phyloP scores from a whole-genome alignment of 2,888 invertebrate genomes.

The Escarpia spicata region DNA sequence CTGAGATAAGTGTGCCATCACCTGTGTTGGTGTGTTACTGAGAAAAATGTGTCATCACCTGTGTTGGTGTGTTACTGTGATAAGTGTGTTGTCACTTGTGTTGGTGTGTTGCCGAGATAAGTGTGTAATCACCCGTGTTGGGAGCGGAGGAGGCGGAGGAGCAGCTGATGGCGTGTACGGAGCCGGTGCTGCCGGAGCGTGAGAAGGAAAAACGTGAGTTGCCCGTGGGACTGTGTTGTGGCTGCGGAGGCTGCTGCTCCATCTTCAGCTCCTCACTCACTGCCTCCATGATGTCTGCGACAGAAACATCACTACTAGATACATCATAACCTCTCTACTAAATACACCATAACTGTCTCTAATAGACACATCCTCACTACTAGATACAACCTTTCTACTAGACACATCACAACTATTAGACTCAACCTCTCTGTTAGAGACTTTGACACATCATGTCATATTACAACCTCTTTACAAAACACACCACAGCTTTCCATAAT shows the following conservation, averaged over 20 bases:
- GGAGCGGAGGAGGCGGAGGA: constrained; percentile 63
- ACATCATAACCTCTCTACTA: not conserved
- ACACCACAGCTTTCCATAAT: too few relatives aligned
- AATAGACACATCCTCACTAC: too few relatives aligned
- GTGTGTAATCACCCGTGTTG: constrained; percentile 53
- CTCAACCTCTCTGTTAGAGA: too few relatives aligned
- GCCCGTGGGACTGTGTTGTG: constrained; percentile 47
- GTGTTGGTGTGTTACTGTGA: not conserved
- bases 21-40: not conserved
- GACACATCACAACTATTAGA: too few relatives aligned
- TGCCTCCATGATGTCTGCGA: constrained; percentile 32
- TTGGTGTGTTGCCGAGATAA: not conserved
- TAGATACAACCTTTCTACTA: too few relatives aligned
- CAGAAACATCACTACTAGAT: not conserved
- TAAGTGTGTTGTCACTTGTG: not conserved
- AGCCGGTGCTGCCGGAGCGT: constrained; percentile 58
- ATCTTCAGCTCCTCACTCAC: constrained; percentile 47
- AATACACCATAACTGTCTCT: too few relatives aligned
- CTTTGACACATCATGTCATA: too few relatives aligned
- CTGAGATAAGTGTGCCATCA: not conserved
- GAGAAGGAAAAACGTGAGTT: constrained; percentile 47
- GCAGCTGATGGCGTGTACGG: constrained; percentile 57
- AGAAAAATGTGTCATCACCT: not conserved
- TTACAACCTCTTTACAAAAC: too few relatives aligned
- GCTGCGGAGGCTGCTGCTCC: constrained; percentile 43